Evolutionary conservation across 2,797 vertebrate species (phyloP).

Genomic region (Eulemur mongoz): DNA sequence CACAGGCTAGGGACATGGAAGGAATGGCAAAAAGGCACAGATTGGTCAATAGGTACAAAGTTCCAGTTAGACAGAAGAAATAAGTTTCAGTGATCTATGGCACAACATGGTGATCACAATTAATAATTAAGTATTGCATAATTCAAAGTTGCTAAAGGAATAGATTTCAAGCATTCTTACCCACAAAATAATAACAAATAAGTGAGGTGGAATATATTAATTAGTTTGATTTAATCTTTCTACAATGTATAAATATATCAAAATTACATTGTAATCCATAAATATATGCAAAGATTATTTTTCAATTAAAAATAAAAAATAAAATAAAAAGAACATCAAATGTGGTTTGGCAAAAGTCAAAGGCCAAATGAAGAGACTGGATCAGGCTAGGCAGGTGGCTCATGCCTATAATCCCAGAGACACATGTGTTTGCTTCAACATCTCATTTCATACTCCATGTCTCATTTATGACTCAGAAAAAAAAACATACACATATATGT

Average conservation of each 20-base stretch:
- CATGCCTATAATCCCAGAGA: background rate
- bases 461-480: background rate
- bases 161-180: background rate
- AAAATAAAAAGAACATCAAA: background rate
- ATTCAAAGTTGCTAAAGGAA: background rate
- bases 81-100: background rate
- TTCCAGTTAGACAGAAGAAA: background rate
- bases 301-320: background rate
- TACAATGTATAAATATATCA: background rate
- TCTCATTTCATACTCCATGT: background rate
- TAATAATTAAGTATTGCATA: background rate
- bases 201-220: background rate
- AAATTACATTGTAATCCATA: background rate
- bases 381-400: background rate
- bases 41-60: background rate
- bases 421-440: background rate
- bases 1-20: background rate
- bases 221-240: background rate
- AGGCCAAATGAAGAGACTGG: background rate
- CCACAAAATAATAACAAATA: background rate
- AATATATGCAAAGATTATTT: background rate
- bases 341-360: background rate
- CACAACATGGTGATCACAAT: background rate
- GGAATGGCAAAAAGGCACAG: background rate
- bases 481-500: background rate